Percentiles rank a stretch among this genome's conserved stretches.
Evolutionary conservation across 1,140 invertebrate genomes (phyloP).

Genomic region (Pachyrhynchus sulphureomaculatus): DNA sequence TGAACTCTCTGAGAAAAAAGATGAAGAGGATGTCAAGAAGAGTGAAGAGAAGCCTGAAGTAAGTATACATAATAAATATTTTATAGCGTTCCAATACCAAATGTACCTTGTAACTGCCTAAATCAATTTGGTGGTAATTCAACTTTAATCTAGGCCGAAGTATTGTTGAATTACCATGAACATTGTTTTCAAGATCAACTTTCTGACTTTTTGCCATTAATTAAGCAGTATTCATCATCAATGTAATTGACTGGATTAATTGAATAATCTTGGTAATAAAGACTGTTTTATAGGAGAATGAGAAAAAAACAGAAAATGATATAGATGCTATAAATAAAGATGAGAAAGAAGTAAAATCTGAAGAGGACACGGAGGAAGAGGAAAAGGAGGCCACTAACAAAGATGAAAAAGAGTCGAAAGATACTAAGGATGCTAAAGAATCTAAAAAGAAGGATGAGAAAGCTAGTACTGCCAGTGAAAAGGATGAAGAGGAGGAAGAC

Average conservation of each 20-base stretch:
- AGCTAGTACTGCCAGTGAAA: constrained; percentile 32
- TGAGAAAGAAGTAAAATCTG: constrained; percentile 36
- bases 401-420: constrained; percentile 54
- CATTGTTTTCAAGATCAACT: no score
- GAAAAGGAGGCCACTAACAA: constrained; percentile 53
- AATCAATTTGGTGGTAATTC: no score
- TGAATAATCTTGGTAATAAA: no score
- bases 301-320: constrained; percentile 36
- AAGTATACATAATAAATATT: constrained; percentile 2
- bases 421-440: constrained; percentile 47
- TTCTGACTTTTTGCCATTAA: no score
- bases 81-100: no score
- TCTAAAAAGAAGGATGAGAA: constrained; percentile 42
- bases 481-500: constrained; percentile 52
- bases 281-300: constrained; percentile 31
- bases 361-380: constrained; percentile 46
- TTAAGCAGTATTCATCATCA: no score
- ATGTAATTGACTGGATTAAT: no score
- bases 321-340: constrained; percentile 43
- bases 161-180: no score
- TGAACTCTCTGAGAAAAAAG: constrained; percentile 25
- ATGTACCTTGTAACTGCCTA: no score
- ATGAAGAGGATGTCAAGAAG: constrained; percentile 16
- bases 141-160: no score
- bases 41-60: constrained; percentile 8